phyloP scores from a whole-genome alignment of 2,888 invertebrate genomes.

The Drosophila meridionalis region DNA sequence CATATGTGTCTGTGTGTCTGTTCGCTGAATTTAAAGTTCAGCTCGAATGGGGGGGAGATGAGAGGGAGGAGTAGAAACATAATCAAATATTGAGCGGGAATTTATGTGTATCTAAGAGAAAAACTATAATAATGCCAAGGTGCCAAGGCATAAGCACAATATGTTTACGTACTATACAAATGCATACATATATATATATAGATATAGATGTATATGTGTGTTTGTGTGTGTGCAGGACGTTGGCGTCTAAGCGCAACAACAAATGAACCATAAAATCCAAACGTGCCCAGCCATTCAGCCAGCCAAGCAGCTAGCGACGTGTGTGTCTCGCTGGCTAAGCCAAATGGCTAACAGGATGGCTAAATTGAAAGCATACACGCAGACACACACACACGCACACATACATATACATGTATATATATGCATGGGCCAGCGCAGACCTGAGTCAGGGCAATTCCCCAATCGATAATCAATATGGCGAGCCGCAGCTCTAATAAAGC shows the following conservation, averaged over 20 bases:
- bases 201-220: neutral
- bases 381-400: conserved; percentile 15
- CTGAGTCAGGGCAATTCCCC: conserved; percentile 78
- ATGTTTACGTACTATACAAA: conserved; percentile 29
- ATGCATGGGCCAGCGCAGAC: conserved; percentile 8
- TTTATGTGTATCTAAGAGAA: conserved; percentile 33
- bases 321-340: conserved; percentile 65
- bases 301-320: conserved; percentile 34
- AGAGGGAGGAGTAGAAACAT: neutral
- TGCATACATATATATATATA: conserved; percentile 2
- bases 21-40: conserved; percentile 20
- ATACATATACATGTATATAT: neutral
- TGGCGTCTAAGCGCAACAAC: conserved; percentile 62
- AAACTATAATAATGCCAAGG: conserved; percentile 52
- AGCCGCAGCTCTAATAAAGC: conserved; percentile 75
- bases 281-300: conserved; percentile 69
- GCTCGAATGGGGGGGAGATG: neutral
- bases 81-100: conserved; percentile 39
- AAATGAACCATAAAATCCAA: conserved; percentile 67
- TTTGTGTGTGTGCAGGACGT: conserved; percentile 26
- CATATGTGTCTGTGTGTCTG: conserved; percentile 14
- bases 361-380: conserved; percentile 74
- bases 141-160: conserved; percentile 56
- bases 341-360: conserved; percentile 75
- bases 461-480: conserved; percentile 85